Evolutionary conservation across 1,140 invertebrate genomes (phyloP), one percentile per base, ranked within the genome.

Genomic region (Colletes latitarsis): DNA sequence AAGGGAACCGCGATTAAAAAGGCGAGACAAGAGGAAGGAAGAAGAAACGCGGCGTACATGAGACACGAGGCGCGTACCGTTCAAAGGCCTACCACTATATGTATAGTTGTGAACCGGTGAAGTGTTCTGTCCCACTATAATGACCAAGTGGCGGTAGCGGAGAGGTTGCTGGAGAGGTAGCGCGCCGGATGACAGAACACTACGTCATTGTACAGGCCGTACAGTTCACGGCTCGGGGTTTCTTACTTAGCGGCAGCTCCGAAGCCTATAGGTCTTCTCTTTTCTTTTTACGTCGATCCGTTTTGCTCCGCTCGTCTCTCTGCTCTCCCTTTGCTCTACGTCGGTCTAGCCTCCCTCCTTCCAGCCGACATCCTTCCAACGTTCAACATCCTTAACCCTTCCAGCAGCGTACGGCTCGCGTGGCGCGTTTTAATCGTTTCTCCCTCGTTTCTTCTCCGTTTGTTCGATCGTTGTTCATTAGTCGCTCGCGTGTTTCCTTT

Each of bases 141-240:
- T 82, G 76, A 74, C 85, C 82, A 80, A 75, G 17, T 79, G 76
- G 80, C 64, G 74, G 71, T 85, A 84, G 83, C 63, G 77, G 81
- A 85, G 75, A 79, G 77, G 62, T 66, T 81, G 80, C 66, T 81
- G 80, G 81, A 87, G 83, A 83, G 83, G 77, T 84, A 87, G 73
- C 82, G 83, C 82, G 82, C 43, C 78, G 67, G 81, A 88, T 89
- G 89, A 86, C 89, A 88, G 88, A 83, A 88, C 81, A 86, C 84
- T 88, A 82, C 82, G 84, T 88, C 79, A 88, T 89, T 86, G 86
- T 85, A 64, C 77, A 66, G 72, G 66, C 67, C 41, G 43, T 75
- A 71, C 82, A 67, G 21, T 73, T 84, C 79, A 71, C 83, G 82
- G 79, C 82, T 87, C 69, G 74, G 63, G 39, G 66, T 83, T 87